phyloP scores from a whole-genome alignment of 1,140 invertebrate species.

The Prorops nasuta region DNA sequence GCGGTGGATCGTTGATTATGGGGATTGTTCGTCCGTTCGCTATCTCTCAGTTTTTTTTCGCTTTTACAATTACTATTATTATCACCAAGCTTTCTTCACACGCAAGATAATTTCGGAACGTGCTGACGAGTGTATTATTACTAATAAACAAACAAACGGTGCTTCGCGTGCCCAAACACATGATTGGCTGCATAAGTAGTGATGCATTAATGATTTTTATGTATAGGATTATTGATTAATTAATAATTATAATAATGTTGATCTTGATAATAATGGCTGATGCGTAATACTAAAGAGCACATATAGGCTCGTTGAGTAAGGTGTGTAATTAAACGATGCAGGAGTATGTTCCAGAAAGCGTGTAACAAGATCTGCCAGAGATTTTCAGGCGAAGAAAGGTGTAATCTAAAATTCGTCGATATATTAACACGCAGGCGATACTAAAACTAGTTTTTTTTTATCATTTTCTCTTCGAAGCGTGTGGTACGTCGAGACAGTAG shows the following conservation, averaged over 20 bases:
- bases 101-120: slow-evolving; percentile 18
- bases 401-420: slow-evolving; percentile 6
- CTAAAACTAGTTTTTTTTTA: slow-evolving; percentile 7
- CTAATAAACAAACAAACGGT: slow-evolving; percentile 27
- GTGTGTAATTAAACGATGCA: slow-evolving; percentile 23
- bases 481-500: too few species aligned
- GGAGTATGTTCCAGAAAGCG: slow-evolving; percentile 28
- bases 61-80: slow-evolving; percentile 7
- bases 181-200: slow-evolving; percentile 26
- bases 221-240: slow-evolving; percentile 29
- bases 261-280: slow-evolving; percentile 9
- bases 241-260: slow-evolving; percentile 25
- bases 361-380: slow-evolving; percentile 16
- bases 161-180: slow-evolving; percentile 27
- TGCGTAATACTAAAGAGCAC: slow-evolving; percentile 33
- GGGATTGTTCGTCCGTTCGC: slow-evolving; percentile 9
- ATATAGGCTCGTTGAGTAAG: slow-evolving; percentile 18
- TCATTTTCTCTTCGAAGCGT: not conserved
- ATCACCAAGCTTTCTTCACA: slow-evolving; percentile 10
- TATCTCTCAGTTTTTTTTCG: not conserved
- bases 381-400: slow-evolving; percentile 16
- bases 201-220: slow-evolving; percentile 29
- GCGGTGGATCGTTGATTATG: too few species aligned
- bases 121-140: slow-evolving; percentile 26
- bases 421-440: slow-evolving; percentile 1